Evolutionary conservation across 2,888 invertebrate species (phyloP), one percentile per base, ranked within the genome.

Genomic region (Folsomia manolachei): DNA sequence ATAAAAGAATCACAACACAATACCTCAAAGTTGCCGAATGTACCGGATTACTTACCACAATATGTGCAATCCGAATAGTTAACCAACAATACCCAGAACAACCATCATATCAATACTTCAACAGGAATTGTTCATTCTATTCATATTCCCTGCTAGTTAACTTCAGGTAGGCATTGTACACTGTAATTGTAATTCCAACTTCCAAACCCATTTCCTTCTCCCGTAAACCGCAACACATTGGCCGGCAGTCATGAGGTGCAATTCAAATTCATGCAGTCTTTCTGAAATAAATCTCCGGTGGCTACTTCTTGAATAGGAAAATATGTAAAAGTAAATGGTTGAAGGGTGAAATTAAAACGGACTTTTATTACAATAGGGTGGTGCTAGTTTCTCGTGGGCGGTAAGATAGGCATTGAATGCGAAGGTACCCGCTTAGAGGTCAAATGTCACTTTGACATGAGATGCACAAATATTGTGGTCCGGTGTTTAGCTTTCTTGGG

Each of bases 191-290:
- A 56, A 56, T 56, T 56, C n/a, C 56, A n/a, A 56, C 56, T 56
- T 56, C 56, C 56, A 56, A n/a, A 21, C 56, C 56, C 56, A 56
- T 56, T 56, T 56, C 56, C 56, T 7, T 56, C 56, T 56, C 56
- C 21, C 18, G 19, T 56, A 56, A 39, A 56, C 56, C 56, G 21
- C 56, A 56, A 7, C 7, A 7, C 56, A 56, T 56, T n/a, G n/a
- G n/a, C n/a, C n/a, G n/a, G n/a, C n/a, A n/a, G n/a, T n/a, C n/a
- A n/a, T n/a, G n/a, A n/a, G n/a, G n/a, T n/a, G n/a, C n/a, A n/a
- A n/a, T n/a, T n/a, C n/a, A n/a, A n/a, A n/a, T n/a, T n/a, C n/a
- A n/a, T n/a, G n/a, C 56, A 56, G 7, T 19, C 4, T 56, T 14
- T 39, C 39, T 4, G 19, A 56, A 56, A 56, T 56, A 56, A 56